These are phyloP conservation scores for Diabrotica balteata DNA, from an alignment of 2,888 invertebrate species.

Conservation along the genomic window DNA sequence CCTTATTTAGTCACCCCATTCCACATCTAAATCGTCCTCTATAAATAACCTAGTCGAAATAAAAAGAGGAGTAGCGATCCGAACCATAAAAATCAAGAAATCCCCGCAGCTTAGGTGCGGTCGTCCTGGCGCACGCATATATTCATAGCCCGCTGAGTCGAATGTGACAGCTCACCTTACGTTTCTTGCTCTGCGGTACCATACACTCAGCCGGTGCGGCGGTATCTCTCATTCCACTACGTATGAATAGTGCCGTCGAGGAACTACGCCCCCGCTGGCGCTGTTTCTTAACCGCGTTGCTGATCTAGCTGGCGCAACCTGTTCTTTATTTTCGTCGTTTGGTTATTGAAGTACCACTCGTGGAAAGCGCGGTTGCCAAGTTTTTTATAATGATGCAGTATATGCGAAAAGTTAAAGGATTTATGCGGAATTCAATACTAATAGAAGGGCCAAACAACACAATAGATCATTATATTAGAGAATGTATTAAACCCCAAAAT, in stretches of 20 bases:
- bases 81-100: slow-evolving; percentile 2
- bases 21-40: not conserved
- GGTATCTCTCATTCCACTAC: not conserved
- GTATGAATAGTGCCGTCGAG: not conserved
- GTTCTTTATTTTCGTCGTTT: not conserved
- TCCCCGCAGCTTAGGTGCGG: slow-evolving; percentile 7
- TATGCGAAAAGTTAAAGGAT: too few species aligned
- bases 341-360: not conserved
- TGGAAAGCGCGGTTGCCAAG: not conserved
- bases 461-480: too few species aligned
- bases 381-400: too few species aligned
- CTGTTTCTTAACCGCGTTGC: not conserved
- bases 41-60: not conserved
- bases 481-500: too few species aligned
- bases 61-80: not conserved
- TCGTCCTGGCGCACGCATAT: slow-evolving; percentile 11
- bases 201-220: not conserved
- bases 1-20: not conserved
- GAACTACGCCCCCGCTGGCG: slow-evolving; percentile 14
- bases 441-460: too few species aligned
- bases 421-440: too few species aligned
- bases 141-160: slow-evolving; percentile 18
- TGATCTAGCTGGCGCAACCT: slow-evolving; percentile 6
- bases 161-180: slow-evolving; percentile 23
- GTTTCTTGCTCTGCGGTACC: slow-evolving; percentile 14